Evolutionary conservation across 2,797 vertebrate genomes (phyloP).

Genomic region (Spea hammondii): DNA sequence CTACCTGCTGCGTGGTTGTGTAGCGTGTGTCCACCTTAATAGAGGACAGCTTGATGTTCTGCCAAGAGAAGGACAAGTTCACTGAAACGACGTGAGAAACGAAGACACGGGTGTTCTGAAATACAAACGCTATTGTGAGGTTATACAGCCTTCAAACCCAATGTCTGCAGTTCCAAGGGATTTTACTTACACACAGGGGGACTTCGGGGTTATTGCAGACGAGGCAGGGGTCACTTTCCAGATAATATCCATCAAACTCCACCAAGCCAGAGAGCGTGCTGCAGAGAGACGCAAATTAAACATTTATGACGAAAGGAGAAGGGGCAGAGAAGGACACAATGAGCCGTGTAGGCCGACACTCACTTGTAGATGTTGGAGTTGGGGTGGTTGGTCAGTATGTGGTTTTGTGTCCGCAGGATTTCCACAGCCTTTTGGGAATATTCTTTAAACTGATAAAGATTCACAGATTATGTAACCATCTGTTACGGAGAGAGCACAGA

Average conservation of each 20-base stretch:
- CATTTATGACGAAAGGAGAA: not conserved
- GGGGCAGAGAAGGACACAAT: not conserved
- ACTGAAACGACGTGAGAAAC: not conserved
- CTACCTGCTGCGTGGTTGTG: conserved; percentile 98
- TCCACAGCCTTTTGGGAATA: conserved; percentile 98
- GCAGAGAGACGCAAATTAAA: conserved; percentile 24
- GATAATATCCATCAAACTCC: conserved; percentile 94
- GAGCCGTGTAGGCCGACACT: conserved; percentile 49
- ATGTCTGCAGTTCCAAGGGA: not conserved
- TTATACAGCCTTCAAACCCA: too few species aligned
- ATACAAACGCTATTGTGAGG: too few species aligned
- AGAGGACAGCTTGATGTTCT: conserved; percentile 99
- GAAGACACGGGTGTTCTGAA: too few species aligned
- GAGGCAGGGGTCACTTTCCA: conserved; percentile 96
- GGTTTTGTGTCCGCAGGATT: conserved; percentile 94
- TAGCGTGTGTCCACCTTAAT: conserved; percentile 98
- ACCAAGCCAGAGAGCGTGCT: conserved; percentile 95
- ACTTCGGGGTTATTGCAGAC: conserved; percentile 99
- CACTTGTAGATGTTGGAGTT: conserved; percentile 99
- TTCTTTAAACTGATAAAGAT: conserved; percentile 81
- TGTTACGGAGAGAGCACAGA: not conserved
- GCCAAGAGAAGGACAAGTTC: conserved; percentile 27
- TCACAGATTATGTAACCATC: not conserved
- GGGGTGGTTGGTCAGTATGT: conserved; percentile 96
- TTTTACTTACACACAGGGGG: conserved; percentile 88